Evolutionary conservation across 2,113 vertebrate species (phyloP).

Genomic region (Scopus umbretta): DNA sequence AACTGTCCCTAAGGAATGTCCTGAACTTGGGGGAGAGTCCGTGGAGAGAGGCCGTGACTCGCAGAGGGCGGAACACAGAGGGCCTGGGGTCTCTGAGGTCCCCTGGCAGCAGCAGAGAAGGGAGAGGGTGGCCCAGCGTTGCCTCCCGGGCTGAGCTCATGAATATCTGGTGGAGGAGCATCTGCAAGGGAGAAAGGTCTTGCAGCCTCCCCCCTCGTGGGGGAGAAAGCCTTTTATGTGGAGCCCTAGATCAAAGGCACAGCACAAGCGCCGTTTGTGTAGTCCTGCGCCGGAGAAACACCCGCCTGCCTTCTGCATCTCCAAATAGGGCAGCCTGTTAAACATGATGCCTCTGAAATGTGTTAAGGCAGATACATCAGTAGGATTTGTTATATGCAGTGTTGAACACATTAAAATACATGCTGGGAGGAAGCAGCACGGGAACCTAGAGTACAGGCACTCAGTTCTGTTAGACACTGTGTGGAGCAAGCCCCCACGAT

Average conservation of each 20-base stretch:
- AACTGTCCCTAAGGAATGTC: background rate
- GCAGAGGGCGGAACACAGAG: background rate
- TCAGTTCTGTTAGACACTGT: background rate
- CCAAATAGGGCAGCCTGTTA: background rate
- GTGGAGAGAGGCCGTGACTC: background rate
- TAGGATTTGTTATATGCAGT: background rate
- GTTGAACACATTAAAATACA: background rate
- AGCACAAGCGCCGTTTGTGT: background rate
- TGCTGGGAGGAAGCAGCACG: background rate
- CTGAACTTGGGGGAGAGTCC: fast-evolving
- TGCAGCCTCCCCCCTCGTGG: background rate
- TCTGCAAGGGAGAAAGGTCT: background rate
- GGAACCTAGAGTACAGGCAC: background rate
- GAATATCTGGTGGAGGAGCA: background rate
- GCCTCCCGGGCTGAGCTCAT: background rate
- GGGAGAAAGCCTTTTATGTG: background rate
- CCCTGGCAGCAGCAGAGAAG: background rate
- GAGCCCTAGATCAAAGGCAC: background rate
- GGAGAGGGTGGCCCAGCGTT: background rate
- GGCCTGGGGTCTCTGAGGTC: background rate
- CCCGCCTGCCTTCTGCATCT: background rate
- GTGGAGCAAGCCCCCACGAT: background rate
- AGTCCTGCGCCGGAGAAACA: background rate
- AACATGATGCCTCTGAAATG: background rate
- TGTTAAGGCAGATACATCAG: background rate